Evolutionary conservation across 2,113 vertebrate genomes (phyloP).

Genomic region (Saimiri boliviensis): DNA sequence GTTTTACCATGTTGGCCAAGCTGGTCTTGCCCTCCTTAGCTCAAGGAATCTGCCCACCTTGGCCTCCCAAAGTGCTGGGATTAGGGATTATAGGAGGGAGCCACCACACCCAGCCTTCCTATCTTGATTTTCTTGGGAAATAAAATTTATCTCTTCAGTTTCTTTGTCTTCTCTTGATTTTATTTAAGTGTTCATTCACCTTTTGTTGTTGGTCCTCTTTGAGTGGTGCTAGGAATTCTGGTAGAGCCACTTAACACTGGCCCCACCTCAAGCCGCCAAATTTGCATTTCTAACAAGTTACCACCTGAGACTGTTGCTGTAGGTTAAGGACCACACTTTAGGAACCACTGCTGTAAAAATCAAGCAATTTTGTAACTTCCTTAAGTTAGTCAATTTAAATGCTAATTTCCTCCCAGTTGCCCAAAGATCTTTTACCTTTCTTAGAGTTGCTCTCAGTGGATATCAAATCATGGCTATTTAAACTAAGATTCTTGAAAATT

Average conservation of each 20-base stretch:
- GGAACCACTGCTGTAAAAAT: neutral
- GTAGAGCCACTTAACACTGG: neutral
- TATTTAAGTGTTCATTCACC: neutral
- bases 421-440: conserved; percentile 27
- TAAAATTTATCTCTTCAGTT: neutral
- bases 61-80: too few species aligned
- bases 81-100: too few species aligned
- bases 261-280: neutral
- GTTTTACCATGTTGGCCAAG: too few species aligned
- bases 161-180: neutral
- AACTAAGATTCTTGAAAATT: neutral
- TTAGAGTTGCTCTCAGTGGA: neutral
- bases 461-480: neutral
- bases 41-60: too few species aligned
- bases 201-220: neutral
- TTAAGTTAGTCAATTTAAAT: conserved; percentile 3
- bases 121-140: neutral
- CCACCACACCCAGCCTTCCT: too few species aligned
- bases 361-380: conserved; percentile 2
- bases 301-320: neutral
- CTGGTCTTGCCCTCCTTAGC: too few species aligned
- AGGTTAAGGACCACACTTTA: neutral
- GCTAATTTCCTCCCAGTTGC: neutral
- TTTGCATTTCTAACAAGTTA: neutral
- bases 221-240: neutral